These are phyloP conservation scores for Rhinichthys osculus DNA, from an alignment of 2,797 vertebrate species.

Conservation along the genomic window DNA sequence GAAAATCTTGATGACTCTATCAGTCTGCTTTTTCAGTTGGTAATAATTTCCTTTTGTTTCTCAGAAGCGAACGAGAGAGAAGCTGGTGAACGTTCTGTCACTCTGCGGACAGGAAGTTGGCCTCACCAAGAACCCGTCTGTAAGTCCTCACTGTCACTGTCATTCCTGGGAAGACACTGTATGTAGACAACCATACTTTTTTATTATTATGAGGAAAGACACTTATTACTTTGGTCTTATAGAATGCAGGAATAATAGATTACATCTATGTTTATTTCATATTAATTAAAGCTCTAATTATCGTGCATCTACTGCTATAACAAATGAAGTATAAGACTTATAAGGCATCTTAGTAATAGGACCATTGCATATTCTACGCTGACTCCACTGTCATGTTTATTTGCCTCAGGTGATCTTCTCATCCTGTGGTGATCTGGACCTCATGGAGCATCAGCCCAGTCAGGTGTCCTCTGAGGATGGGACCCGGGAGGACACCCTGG, in stretches of 20 bases:
- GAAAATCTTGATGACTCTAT: conserved; percentile 6
- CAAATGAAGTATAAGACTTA: neutral
- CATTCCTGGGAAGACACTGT: neutral
- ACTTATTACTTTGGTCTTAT: neutral
- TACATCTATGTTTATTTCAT: neutral
- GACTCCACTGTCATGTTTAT: neutral
- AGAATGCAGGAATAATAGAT: neutral
- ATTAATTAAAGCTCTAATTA: neutral
- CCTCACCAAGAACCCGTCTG: conserved; percentile 97
- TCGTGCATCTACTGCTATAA: neutral
- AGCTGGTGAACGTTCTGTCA: conserved; percentile 95
- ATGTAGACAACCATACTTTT: neutral
- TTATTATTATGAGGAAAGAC: neutral
- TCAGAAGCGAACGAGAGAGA: conserved; percentile 96
- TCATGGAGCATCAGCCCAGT: conserved; percentile 94
- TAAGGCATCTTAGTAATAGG: neutral
- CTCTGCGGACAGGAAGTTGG: conserved; percentile 98
- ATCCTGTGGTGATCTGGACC: conserved; percentile 96
- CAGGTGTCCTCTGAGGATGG: conserved; percentile 97
- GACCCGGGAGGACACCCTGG: conserved; percentile 89
- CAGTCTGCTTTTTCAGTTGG: neutral
- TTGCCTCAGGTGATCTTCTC: conserved; percentile 93
- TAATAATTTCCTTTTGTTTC: conserved; percentile 34
- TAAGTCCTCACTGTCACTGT: conserved; percentile 60
- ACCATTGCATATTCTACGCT: neutral